These are phyloP conservation scores for Metalampra italica DNA, from an alignment of 2,888 invertebrate species.

Conservation along the genomic window DNA sequence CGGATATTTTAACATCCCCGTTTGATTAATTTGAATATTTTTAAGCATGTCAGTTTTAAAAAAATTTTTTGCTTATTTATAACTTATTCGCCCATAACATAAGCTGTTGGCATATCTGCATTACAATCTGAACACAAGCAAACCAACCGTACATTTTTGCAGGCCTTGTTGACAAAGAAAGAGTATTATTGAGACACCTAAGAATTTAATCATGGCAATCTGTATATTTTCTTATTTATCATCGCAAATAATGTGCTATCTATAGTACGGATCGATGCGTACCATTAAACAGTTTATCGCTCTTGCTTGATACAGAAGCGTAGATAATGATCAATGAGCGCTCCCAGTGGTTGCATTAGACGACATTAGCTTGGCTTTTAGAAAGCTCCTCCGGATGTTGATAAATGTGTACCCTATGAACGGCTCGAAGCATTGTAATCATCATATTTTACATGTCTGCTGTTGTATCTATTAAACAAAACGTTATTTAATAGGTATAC, in stretches of 20 bases:
- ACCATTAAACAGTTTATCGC: constrained; percentile 9
- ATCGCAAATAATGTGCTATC: neutral
- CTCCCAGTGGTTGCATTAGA: constrained; percentile 8
- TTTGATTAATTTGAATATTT: too few species aligned
- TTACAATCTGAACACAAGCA: too few species aligned
- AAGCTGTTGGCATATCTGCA: too few species aligned
- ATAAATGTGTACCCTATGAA: constrained; percentile 23
- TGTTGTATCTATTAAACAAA: constrained; percentile 12
- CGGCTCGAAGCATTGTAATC: constrained; percentile 27
- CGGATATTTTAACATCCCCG: too few species aligned
- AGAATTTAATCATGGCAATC: too few species aligned
- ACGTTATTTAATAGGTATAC: constrained; percentile 7
- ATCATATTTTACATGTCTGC: constrained; percentile 20
- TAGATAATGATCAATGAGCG: constrained; percentile 11
- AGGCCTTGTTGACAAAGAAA: too few species aligned
- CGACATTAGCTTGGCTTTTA: constrained; percentile 22
- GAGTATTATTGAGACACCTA: too few species aligned
- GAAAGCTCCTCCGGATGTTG: constrained; percentile 31
- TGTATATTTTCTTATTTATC: neutral
- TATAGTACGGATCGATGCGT: constrained; percentile 1
- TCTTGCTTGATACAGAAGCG: neutral
- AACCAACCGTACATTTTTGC: too few species aligned
- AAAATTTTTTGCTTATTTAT: too few species aligned
- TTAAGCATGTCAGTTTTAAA: too few species aligned
- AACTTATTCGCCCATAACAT: too few species aligned